phyloP scores from a whole-genome alignment of 1,140 invertebrate genomes.

The Drosophila kanapiae region DNA sequence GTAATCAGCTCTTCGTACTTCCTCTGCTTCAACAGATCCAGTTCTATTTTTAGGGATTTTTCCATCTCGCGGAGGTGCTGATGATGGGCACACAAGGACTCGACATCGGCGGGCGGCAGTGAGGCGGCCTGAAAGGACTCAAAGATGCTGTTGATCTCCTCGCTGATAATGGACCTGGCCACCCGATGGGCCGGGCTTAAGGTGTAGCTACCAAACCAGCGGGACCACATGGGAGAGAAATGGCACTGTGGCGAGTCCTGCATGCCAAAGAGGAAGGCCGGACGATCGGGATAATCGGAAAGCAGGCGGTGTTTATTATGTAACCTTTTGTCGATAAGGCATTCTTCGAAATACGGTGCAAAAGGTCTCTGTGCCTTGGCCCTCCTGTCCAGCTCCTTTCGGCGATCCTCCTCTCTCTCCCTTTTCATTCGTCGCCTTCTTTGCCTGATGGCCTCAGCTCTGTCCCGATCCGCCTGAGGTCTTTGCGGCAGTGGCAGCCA shows the following conservation, averaged over 20 bases:
- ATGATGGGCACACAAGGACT: conserved; percentile 41
- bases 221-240: conserved; percentile 3
- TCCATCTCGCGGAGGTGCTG: conserved; percentile 49
- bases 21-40: conserved; percentile 32
- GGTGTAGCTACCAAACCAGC: conserved; percentile 51
- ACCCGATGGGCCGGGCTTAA: conserved; percentile 12
- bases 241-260: not conserved
- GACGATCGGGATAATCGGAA: conserved; percentile 8
- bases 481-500: conserved; percentile 56
- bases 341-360: conserved; percentile 48
- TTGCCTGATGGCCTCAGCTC: not conserved
- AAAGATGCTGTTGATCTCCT: conserved; percentile 46
- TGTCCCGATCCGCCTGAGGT: conserved; percentile 5
- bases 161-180: conserved; percentile 20
- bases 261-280: not conserved
- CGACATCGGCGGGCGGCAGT: conserved; percentile 13
- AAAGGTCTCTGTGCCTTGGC: not conserved
- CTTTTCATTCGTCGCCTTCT: not conserved
- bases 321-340: not conserved
- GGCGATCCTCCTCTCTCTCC: not conserved
- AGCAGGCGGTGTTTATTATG: not conserved
- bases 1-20: conserved; percentile 7
- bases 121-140: conserved; percentile 26
- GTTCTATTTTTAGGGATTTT: conserved; percentile 27
- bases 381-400: not conserved